Base-by-base conservation (phyloP, 2,797 vertebrate genomes). In the Chrosomus eos region DNA sequence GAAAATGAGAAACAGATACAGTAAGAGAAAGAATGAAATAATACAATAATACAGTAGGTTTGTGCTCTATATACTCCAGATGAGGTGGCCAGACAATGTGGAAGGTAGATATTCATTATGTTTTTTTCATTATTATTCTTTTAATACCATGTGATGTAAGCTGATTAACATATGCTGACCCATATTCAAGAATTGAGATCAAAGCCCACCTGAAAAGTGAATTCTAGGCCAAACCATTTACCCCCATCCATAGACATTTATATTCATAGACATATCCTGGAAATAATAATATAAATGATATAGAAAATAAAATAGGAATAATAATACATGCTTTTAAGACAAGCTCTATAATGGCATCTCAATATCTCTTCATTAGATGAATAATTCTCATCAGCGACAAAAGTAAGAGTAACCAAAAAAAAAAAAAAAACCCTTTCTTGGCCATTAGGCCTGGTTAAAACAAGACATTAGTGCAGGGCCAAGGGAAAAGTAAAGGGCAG, bases 401-500 rank as follows among this genome's bases (percentile, higher is more conserved):
- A n/a, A 62, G 26, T 62, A 14, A 60, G 8, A 58, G 23, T n/a
- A n/a, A 26, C 1, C 5, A 48, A 48, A 48, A 48, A 16, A 45
- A 13, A 1, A 38, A 4, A 31, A 33, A 45, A 67, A 48, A 2
- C n/a, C 26, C 31, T 40, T 48, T 70, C 31, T 71, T 72, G 38
- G 26, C 40, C 64, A 87, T 53, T 28, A 62, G 68, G 8, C 33
- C 58, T 64, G 40, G 66, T 45, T 53, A 76, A 26, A 62, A 66
- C 31, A 38, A 80, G 71, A 43, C n/a, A 64, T 53, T 9, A 86
- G 43, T 36, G 38, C 7, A 45, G 60, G 31, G 13, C 26, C 38
- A 45, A 81, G 66, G 26, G 33, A 51, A 58, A 76, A 77, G 58
- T 81, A 93, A 92, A 93, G 92, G 89, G 72, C 88, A 92, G n/a